These are phyloP conservation scores for Caenorhabditis afra DNA, from an alignment of 2,888 invertebrate genomes.

Conservation along the genomic window DNA sequence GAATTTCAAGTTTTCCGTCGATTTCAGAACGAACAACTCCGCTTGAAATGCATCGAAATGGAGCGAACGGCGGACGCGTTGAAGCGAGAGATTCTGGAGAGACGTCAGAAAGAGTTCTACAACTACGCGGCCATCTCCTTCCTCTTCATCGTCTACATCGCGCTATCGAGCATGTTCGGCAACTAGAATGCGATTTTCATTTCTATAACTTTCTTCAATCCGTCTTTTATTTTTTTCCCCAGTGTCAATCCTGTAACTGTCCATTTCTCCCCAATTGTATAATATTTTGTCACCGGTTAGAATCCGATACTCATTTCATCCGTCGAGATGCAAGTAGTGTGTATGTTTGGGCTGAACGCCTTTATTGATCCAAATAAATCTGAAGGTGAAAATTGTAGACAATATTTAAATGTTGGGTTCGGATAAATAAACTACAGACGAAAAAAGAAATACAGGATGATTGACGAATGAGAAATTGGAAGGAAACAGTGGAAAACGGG, in stretches of 20 bases:
- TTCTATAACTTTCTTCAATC: background rate
- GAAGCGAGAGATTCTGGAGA: slow-evolving; percentile 24
- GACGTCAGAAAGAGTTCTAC: slow-evolving; percentile 25
- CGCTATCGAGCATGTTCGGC: slow-evolving; percentile 40
- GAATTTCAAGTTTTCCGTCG: background rate
- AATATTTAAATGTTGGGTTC: too few relatives aligned
- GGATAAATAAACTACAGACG: too few relatives aligned
- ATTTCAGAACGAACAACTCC: slow-evolving; percentile 58
- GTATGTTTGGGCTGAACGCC: background rate
- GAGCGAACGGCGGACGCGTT: slow-evolving; percentile 30
- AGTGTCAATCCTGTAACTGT: background rate
- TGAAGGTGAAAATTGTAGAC: too few relatives aligned
- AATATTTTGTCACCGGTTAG: slow-evolving; percentile 16
- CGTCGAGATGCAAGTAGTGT: background rate
- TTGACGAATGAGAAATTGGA: too few relatives aligned
- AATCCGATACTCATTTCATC: slow-evolving; percentile 17
- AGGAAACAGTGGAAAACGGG: too few relatives aligned
- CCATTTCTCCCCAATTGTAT: slow-evolving; percentile 7
- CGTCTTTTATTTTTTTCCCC: slow-evolving; percentile 1
- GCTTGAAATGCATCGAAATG: slow-evolving; percentile 42
- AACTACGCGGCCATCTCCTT: slow-evolving; percentile 58
- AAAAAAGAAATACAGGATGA: too few relatives aligned
- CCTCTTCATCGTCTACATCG: slow-evolving; percentile 53
- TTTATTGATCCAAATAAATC: background rate
- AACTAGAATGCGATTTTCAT: slow-evolving; percentile 14